phyloP scores from a whole-genome alignment of 2,113 vertebrate species.

The Mustela nigripes region DNA sequence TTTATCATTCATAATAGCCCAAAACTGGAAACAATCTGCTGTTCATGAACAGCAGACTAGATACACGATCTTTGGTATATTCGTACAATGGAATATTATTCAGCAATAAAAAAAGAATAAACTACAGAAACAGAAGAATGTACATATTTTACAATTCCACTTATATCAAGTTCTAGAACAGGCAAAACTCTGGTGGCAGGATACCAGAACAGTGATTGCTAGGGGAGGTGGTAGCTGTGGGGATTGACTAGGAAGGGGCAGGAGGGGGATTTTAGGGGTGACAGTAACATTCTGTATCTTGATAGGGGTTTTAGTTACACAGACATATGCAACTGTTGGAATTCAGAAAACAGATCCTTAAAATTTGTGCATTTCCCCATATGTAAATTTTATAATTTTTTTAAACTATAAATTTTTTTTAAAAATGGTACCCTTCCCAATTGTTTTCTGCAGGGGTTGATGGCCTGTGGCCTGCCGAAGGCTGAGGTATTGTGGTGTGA shows the following conservation, averaged over 20 bases:
- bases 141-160: not conserved
- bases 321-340: not conserved
- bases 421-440: not conserved
- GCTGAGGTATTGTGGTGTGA: not conserved
- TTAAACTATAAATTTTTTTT: not conserved
- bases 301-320: not conserved
- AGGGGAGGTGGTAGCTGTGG: not conserved
- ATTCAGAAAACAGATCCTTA: not conserved
- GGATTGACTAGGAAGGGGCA: not conserved
- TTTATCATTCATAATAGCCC: not conserved
- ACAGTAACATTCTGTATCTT: not conserved
- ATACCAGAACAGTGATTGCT: not conserved
- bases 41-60: not conserved
- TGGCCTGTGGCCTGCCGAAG: not conserved
- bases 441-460: not conserved
- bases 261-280: not conserved
- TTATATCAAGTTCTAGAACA: constrained; percentile 13
- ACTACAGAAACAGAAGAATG: not conserved
- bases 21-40: not conserved
- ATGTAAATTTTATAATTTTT: not conserved
- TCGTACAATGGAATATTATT: constrained; percentile 10
- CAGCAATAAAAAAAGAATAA: not conserved
- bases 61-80: not conserved
- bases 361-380: not conserved
- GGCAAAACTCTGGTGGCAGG: not conserved